phyloP scores from a whole-genome alignment of 2,113 vertebrate genomes.

The Cranoglanis bouderius region DNA sequence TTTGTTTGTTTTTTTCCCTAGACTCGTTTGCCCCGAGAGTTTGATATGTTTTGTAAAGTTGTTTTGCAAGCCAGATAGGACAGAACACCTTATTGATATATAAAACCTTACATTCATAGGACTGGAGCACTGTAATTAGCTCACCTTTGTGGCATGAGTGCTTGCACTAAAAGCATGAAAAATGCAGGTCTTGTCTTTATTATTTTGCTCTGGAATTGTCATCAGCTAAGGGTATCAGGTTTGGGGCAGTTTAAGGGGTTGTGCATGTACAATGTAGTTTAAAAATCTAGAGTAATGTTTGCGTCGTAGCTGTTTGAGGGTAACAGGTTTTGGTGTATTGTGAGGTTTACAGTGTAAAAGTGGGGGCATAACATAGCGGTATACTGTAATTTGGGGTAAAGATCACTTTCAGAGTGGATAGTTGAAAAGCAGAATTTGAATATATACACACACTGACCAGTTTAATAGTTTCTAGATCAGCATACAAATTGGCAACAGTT shows the following conservation, averaged over 20 bases:
- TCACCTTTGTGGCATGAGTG: not conserved
- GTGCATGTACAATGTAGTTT: not conserved
- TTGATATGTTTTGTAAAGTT: not conserved
- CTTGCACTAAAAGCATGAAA: not conserved
- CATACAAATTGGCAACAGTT: not conserved
- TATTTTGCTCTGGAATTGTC: not conserved
- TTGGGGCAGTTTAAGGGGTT: not conserved
- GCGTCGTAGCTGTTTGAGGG: not conserved
- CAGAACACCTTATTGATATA: not conserved
- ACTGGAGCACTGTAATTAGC: not conserved
- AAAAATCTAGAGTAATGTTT: not conserved
- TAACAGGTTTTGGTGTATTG: not conserved
- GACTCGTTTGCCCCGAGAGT: not conserved
- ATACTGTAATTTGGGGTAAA: not conserved
- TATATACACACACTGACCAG: not conserved
- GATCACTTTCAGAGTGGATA: not conserved
- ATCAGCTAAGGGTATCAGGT: not conserved
- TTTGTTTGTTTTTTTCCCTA: not conserved
- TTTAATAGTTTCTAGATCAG: not conserved
- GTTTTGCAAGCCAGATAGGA: not conserved
- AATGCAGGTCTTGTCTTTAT: not conserved
- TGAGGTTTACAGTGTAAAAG: slow-evolving; percentile 18
- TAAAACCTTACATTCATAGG: not conserved
- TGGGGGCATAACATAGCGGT: no score
- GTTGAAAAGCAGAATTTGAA: no score